Percentiles rank a stretch among this genome's conserved stretches.
Evolutionary conservation across 2,113 vertebrate species (phyloP).

Genomic region (Phalacrocorax carbo): DNA sequence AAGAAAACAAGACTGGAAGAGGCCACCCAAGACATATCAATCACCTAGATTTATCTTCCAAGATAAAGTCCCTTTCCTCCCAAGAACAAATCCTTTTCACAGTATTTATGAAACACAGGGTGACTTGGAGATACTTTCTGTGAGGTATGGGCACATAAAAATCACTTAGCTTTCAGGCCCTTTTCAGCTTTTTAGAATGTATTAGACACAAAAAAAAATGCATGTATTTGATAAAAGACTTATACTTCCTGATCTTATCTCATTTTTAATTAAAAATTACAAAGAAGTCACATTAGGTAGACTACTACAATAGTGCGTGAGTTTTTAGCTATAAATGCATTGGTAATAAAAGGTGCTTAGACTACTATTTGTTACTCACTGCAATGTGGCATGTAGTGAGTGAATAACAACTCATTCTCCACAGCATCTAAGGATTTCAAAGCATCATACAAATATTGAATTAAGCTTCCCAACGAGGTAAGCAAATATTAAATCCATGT

Average conservation of each 20-base stretch:
- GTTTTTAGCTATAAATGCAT: neutral
- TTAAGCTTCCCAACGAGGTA: neutral
- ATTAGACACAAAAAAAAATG: neutral
- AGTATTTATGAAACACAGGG: neutral
- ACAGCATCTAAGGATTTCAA: neutral
- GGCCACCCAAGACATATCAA: neutral
- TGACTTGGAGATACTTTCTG: neutral
- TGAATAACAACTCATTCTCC: neutral
- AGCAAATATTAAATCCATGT: neutral
- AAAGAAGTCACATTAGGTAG: neutral
- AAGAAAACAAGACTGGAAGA: neutral
- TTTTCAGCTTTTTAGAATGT: neutral
- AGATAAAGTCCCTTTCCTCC: neutral
- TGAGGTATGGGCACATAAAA: neutral
- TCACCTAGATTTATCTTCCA: neutral
- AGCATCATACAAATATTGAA: constrained; percentile 19
- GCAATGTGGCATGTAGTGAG: neutral
- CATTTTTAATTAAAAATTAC: neutral
- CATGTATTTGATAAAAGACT: neutral
- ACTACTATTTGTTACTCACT: neutral
- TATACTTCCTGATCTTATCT: neutral
- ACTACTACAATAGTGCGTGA: fast-evolving
- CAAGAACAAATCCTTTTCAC: neutral
- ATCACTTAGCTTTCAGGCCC: neutral
- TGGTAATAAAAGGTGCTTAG: neutral